These are phyloP conservation scores for Chelonus insularis DNA, from an alignment of 1,140 invertebrate genomes.

Conservation along the genomic window DNA sequence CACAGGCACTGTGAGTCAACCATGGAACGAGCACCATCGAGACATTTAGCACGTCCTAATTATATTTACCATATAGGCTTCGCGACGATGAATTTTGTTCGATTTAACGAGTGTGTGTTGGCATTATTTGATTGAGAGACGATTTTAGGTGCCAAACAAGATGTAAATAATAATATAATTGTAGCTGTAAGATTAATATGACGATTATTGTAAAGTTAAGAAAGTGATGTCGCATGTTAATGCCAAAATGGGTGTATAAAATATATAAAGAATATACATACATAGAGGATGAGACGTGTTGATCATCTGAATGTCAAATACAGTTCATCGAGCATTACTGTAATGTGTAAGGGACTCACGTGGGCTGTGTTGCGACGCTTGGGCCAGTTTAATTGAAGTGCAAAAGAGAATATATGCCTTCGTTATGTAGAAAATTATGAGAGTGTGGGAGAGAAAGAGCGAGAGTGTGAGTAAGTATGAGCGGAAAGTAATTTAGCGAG, in stretches of 20 bases:
- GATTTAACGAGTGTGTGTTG: conserved; percentile 27
- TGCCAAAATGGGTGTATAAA: neutral
- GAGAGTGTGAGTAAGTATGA: conserved; percentile 1
- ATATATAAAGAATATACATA: conserved; percentile 7
- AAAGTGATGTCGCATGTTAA: no score
- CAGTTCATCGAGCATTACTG: neutral
- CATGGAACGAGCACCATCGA: conserved; percentile 24
- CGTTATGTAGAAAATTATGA: conserved; percentile 21
- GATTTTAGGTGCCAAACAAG: conserved; percentile 55
- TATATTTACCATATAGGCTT: neutral
- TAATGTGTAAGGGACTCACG: conserved; percentile 34
- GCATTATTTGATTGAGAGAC: conserved; percentile 35
- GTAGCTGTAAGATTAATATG: conserved; percentile 38
- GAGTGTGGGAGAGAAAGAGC: conserved; percentile 14
- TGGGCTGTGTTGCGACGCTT: conserved; percentile 44
- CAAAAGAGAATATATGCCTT: conserved; percentile 27
- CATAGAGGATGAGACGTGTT: neutral
- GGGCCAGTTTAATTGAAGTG: conserved; percentile 24
- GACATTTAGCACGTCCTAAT: conserved; percentile 24
- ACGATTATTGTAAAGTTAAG: no score
- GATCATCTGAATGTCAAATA: conserved; percentile 7
- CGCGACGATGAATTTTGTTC: conserved; percentile 8
- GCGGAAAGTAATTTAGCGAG: conserved; percentile 5
- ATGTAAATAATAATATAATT: conserved; percentile 56
- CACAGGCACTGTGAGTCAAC: conserved; percentile 41